These are phyloP conservation scores for Lasioglossum oenotherae DNA, from an alignment of 2,888 invertebrate species.

Conservation along the genomic window DNA sequence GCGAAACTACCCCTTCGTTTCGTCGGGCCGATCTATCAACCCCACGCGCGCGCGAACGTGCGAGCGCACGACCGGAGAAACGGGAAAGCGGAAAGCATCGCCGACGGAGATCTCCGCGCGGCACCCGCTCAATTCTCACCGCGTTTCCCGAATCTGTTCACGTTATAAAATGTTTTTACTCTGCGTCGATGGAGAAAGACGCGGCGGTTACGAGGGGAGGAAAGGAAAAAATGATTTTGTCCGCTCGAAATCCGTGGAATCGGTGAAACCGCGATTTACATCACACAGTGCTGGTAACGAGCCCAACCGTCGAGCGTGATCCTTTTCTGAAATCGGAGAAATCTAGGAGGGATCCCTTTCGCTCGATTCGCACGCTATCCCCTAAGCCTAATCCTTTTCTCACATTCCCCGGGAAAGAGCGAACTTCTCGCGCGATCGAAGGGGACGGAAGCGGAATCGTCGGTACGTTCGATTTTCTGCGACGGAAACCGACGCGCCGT, in stretches of 20 bases:
- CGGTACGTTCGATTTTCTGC: slow-evolving; percentile 31
- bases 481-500: neutral
- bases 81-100: slow-evolving; percentile 52
- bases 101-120: slow-evolving; percentile 39
- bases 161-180: neutral
- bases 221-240: neutral
- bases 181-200: neutral
- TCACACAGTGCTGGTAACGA: slow-evolving; percentile 47
- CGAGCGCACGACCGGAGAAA: slow-evolving; percentile 57
- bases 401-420: slow-evolving; percentile 73
- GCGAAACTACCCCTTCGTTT: slow-evolving; percentile 84
- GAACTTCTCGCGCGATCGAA: slow-evolving; percentile 49
- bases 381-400: slow-evolving; percentile 80
- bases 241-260: neutral
- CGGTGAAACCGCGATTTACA: slow-evolving; percentile 19
- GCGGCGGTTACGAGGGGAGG: neutral
- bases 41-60: slow-evolving; percentile 73
- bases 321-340: slow-evolving; percentile 63
- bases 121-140: slow-evolving; percentile 45
- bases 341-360: slow-evolving; percentile 57
- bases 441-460: slow-evolving; percentile 32
- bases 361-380: slow-evolving; percentile 67
- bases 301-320: slow-evolving; percentile 53
- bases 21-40: slow-evolving; percentile 83
- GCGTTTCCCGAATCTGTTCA: slow-evolving; percentile 29